phyloP scores from a whole-genome alignment of 2,113 vertebrate species.

The Pachycephala philippinensis region DNA sequence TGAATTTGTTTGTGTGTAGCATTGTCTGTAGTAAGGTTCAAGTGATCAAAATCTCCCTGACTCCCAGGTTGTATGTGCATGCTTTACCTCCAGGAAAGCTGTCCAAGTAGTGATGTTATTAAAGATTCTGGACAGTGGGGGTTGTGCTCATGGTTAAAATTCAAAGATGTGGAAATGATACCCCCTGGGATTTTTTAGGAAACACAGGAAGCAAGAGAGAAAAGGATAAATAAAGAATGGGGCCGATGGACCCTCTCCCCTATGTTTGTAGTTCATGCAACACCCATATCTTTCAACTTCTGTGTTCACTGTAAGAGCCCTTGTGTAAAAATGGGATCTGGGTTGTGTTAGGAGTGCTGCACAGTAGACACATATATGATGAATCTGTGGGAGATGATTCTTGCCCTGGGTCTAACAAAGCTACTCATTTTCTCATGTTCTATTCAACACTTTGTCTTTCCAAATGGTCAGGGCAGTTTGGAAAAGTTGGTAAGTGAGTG shows the following conservation, averaged over 20 bases:
- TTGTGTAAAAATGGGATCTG: neutral
- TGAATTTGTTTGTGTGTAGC: neutral
- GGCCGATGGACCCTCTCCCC: neutral
- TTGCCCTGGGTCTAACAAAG: neutral
- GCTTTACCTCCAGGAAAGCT: neutral
- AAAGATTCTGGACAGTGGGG: neutral
- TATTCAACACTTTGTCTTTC: neutral
- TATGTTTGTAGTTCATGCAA: neutral
- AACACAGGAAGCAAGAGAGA: neutral
- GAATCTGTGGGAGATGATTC: neutral
- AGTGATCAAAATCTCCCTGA: neutral
- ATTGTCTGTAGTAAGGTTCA: neutral
- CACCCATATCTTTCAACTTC: neutral
- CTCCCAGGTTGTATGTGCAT: neutral
- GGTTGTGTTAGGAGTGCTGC: neutral
- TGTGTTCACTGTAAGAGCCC: accelerated
- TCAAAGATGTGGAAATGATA: neutral
- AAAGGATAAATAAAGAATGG: neutral
- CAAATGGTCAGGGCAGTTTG: neutral
- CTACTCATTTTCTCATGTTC: neutral
- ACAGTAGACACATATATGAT: neutral
- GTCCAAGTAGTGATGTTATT: neutral
- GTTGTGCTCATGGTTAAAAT: neutral
- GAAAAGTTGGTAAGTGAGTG: neutral
- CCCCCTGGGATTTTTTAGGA: neutral